These are phyloP conservation scores for Platycheirus albimanus DNA, from an alignment of 2,888 invertebrate genomes.

Conservation along the genomic window DNA sequence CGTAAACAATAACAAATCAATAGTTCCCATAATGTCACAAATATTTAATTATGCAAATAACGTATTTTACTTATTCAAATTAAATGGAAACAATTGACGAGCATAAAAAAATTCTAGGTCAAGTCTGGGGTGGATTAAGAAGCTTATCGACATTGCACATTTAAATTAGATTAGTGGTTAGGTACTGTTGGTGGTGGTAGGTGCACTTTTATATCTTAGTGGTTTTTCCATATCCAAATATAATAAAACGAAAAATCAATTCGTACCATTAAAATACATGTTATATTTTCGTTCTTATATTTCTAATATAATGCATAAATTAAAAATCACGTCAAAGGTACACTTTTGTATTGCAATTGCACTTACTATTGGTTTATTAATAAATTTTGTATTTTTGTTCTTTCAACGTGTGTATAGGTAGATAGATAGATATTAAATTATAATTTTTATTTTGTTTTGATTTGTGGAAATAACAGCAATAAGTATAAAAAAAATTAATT, in stretches of 20 bases:
- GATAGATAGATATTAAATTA: neutral
- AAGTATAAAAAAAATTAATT: conserved; percentile 9
- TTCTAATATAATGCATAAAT: conserved; percentile 19
- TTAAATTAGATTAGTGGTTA: conserved; percentile 17
- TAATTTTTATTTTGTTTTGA: conserved; percentile 20
- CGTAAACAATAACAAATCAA: neutral
- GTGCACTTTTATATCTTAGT: too few species aligned
- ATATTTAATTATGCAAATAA: neutral
- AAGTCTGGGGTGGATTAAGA: conserved; percentile 27
- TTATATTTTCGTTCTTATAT: conserved; percentile 1
- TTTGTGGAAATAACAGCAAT: conserved; percentile 59
- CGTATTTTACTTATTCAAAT: neutral
- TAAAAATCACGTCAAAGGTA: conserved; percentile 52
- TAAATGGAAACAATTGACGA: neutral
- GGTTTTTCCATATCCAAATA: too few species aligned
- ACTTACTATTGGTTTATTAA: conserved; percentile 57
- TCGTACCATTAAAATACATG: conserved; percentile 35
- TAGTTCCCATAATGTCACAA: neutral
- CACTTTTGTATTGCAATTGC: conserved; percentile 65
- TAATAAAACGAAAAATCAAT: conserved; percentile 18
- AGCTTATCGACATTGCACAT: conserved; percentile 24
- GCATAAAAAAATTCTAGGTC: conserved; percentile 21
- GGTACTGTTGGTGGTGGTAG: too few species aligned
- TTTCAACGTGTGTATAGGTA: neutral
- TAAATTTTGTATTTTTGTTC: conserved; percentile 37